Conservation (phyloP, 2,797 vertebrate genomes). For the Enteromius afrohamiltoni region DNA sequence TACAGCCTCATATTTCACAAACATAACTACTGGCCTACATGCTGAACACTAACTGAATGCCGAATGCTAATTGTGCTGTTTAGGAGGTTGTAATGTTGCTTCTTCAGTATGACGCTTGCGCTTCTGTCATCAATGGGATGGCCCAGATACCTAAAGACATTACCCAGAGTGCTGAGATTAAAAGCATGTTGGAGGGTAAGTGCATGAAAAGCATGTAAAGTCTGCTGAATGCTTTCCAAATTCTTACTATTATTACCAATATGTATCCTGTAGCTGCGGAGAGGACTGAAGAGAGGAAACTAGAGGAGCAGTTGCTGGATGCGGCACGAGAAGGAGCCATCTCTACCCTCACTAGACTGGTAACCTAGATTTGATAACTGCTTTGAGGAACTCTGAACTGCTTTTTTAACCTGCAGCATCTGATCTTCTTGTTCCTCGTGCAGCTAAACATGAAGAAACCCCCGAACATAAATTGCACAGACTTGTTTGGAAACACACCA, state of each 20-base stretch:
- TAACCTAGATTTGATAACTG: constrained; percentile 65
- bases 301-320: constrained; percentile 88
- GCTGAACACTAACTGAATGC: background rate
- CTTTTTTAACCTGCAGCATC: background rate
- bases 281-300: constrained; percentile 92
- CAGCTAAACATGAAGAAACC: constrained; percentile 89
- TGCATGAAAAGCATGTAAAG: background rate
- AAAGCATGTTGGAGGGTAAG: constrained; percentile 93
- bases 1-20: background rate
- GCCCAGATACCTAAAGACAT: constrained; percentile 94
- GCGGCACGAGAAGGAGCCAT: constrained; percentile 89
- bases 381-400: background rate
- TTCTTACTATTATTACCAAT: background rate
- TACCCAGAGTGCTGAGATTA: constrained; percentile 89
- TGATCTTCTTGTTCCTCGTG: constrained; percentile 2
- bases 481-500: constrained; percentile 94
- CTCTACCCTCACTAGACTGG: constrained; percentile 83
- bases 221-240: background rate
- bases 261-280: constrained; percentile 82
- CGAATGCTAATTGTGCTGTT: constrained; percentile 58
- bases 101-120: constrained; percentile 86
- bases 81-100: constrained; percentile 97
- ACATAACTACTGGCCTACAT: background rate
- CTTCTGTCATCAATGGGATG: constrained; percentile 90
- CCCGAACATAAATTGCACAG: constrained; percentile 88